Evolutionary conservation across 1,140 invertebrate genomes (phyloP), one percentile per base, ranked within the genome.

Genomic region (Lamellibrachia luymesi): DNA sequence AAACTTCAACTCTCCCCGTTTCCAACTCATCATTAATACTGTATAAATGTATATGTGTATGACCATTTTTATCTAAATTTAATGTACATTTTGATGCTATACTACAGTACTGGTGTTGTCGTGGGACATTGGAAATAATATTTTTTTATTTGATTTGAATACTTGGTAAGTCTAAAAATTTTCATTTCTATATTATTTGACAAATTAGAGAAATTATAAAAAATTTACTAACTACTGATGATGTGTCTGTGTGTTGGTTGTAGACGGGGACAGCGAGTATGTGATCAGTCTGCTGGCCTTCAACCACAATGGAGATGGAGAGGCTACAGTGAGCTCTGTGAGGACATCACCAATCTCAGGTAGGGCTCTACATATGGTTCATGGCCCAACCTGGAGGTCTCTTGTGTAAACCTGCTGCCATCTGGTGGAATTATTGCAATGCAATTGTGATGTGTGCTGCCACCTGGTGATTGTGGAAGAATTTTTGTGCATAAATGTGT

Each of bases 341-440:
- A 91, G 50, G 17, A 91, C 90, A 8, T 91, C 90, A 27, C 90
- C 90, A n/a, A 13, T n/a, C 38, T 49, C 90, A 91, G 90, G 90
- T 91, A 91, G 90, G 90, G 22, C 38, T 13, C 38, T 91, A 8
- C n/a, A n/a, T 91, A 50, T n/a, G 2, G 90, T 80, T 38, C 13
- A 17, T 22, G 7, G 5, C 64, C 5, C 64, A 80, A 2, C 25
- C 64, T 17, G 64, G 13, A 22, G 64, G 64, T 10, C 17, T 22
- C 64, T 80, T 10, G 64, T 80, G 64, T 80, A 22, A 80, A 80
- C 2, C 13, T 80, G 64, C 64, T 80, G 64, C 64, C 64, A 80
- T 80, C 64, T 80, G 5, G 64, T 80, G 64, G 64, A 80, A 22
- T 80, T 8, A 22, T 22, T 80, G 64, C 17, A 80, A 80, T 80